Evolutionary conservation across 1,140 invertebrate species (phyloP).

Genomic region (Bombus balteatus): DNA sequence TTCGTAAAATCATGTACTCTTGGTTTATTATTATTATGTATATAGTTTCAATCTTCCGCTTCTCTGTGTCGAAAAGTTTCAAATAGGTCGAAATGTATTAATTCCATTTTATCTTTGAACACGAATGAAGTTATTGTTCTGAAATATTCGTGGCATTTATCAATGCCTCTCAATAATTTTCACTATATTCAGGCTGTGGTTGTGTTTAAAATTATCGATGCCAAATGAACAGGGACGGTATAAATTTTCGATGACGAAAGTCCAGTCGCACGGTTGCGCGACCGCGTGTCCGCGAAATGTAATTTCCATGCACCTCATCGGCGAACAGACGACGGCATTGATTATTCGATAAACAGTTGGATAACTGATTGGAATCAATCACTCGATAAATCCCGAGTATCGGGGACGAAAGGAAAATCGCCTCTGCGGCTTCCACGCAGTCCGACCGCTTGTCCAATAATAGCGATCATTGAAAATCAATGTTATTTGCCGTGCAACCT

Average conservation of each 20-base stretch:
- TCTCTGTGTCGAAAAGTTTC: background rate
- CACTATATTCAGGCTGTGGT: no score
- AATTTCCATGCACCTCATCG: conserved; percentile 27
- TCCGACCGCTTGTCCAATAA: conserved; percentile 31
- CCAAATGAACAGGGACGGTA: background rate
- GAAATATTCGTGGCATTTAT: background rate
- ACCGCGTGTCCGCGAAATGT: conserved; percentile 11
- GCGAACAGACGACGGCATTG: conserved; percentile 25
- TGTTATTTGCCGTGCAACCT: conserved; percentile 32
- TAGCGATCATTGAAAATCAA: conserved; percentile 32
- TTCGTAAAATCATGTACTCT: background rate
- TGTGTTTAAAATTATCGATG: background rate
- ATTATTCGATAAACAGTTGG: conserved; percentile 53
- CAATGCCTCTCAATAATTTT: background rate
- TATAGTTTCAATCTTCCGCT: background rate
- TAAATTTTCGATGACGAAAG: background rate
- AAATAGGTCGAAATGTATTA: background rate
- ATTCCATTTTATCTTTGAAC: background rate
- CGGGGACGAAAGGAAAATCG: conserved; percentile 32
- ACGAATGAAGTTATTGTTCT: background rate
- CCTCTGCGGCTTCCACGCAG: background rate
- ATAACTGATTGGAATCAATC: conserved; percentile 59
- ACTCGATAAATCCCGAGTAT: conserved; percentile 37
- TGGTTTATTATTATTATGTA: background rate
- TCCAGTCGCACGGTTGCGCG: background rate